A percentile compares a stretch with the other conserved stretches of the same genome.
These are phyloP conservation scores for Onychorhynchus coronatus DNA, from an alignment of 2,113 vertebrate species.

Conservation along the genomic window DNA sequence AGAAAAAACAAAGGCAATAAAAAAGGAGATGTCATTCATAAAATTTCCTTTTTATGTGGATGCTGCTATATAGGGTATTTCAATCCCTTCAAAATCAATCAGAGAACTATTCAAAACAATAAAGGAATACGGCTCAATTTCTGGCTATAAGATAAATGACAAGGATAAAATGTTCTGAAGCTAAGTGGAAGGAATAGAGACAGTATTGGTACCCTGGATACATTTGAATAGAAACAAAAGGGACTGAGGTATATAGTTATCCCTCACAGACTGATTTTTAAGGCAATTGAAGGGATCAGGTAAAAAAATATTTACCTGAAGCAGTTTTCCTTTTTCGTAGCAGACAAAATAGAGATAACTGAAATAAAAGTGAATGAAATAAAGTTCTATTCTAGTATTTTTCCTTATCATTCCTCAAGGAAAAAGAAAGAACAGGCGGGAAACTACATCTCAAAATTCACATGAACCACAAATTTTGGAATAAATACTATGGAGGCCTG, in stretches of 20 bases:
- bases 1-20: not conserved
- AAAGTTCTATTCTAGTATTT: not conserved
- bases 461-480: not conserved
- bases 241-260: not conserved
- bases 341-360: not conserved
- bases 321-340: not conserved
- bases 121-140: not conserved
- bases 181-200: not conserved
- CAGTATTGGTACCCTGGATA: not conserved
- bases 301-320: slow-evolving; percentile 12
- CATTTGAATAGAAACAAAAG: slow-evolving; percentile 24
- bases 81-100: slow-evolving; percentile 3
- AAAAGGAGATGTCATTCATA: not conserved
- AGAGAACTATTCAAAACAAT: not conserved
- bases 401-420: not conserved
- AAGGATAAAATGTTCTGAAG: not conserved
- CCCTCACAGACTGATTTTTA: not conserved
- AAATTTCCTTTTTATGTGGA: not conserved
- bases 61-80: slow-evolving; percentile 9
- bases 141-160: not conserved
- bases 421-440: not conserved
- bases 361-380: not conserved
- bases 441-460: not conserved
- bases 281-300: not conserved
- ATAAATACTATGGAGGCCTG: not conserved